Conservation (phyloP, 2,113 vertebrate genomes). For the Lasiurus borealis region DNA sequence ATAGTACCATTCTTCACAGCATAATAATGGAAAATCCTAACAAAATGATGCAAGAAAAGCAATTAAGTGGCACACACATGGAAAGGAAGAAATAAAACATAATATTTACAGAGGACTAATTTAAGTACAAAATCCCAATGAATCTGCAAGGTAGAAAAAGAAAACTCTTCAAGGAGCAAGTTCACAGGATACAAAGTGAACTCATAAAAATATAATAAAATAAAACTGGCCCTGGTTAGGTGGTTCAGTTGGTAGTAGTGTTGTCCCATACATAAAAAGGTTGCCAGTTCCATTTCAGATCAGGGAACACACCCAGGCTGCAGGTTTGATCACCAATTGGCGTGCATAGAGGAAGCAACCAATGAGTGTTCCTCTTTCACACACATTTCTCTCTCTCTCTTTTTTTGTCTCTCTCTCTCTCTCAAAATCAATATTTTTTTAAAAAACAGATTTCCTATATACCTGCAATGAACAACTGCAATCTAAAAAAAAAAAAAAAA, state of each 20-base stretch:
- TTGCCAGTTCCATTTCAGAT: neutral
- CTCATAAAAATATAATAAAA: neutral
- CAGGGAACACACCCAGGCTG: neutral
- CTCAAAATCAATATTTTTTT: too few species aligned
- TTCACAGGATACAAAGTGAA: neutral
- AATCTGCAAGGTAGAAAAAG: neutral
- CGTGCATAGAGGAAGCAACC: too few species aligned
- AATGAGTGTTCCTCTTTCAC: too few species aligned
- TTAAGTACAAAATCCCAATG: conserved; percentile 27
- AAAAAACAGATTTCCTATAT: too few species aligned
- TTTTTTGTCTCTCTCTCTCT: neutral
- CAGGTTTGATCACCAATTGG: too few species aligned
- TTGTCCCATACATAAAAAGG: neutral
- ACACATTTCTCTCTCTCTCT: neutral
- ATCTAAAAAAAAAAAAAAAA: too few species aligned
- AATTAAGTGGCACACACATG: neutral
- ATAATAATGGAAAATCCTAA: conserved; percentile 12
- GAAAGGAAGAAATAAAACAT: conserved; percentile 14
- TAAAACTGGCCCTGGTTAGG: neutral
- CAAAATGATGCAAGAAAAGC: too few species aligned
- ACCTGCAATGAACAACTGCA: too few species aligned
- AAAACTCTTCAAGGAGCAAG: neutral
- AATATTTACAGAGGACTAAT: neutral
- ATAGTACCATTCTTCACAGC: neutral
- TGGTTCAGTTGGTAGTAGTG: neutral